phyloP scores from a whole-genome alignment of 2,888 invertebrate species.

The Axea sp. region DNA sequence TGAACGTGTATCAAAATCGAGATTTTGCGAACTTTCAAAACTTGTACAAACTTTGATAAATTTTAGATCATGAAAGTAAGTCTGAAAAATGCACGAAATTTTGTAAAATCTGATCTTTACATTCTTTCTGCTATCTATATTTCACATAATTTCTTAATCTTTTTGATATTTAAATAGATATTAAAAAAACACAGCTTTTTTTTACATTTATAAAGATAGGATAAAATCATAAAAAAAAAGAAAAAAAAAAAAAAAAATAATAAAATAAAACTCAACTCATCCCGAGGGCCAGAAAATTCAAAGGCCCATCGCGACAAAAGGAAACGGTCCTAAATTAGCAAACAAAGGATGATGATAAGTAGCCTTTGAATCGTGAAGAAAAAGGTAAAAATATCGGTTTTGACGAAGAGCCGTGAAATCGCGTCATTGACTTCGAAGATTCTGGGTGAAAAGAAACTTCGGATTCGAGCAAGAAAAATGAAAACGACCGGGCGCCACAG shows the following conservation, averaged over 20 bases:
- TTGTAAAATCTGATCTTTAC: too few species aligned
- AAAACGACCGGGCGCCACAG: slow-evolving; percentile 34
- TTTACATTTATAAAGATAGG: too few species aligned
- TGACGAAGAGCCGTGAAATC: slow-evolving; percentile 56
- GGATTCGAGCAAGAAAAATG: slow-evolving; percentile 9
- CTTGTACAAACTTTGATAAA: too few species aligned
- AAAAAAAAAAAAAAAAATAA: slow-evolving; percentile 4
- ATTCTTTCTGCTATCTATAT: too few species aligned
- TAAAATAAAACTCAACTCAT: neutral
- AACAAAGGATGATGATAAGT: slow-evolving; percentile 56
- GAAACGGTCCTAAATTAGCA: slow-evolving; percentile 53
- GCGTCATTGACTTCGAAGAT: slow-evolving; percentile 47
- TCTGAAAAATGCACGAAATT: too few species aligned
- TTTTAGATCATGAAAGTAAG: too few species aligned
- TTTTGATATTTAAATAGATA: too few species aligned
- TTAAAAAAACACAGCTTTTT: too few species aligned
- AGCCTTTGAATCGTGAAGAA: slow-evolving; percentile 25
- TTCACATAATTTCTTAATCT: too few species aligned
- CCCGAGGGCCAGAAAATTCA: slow-evolving; percentile 18
- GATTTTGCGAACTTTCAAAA: too few species aligned
- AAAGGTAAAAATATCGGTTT: slow-evolving; percentile 48
- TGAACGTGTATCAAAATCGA: too few species aligned
- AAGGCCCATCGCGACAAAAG: slow-evolving; percentile 44
- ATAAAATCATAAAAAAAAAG: neutral
- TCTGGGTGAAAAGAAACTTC: slow-evolving; percentile 32